These are phyloP conservation scores for Nasonovia ribisnigri DNA, from an alignment of 2,888 invertebrate genomes.

Conservation along the genomic window DNA sequence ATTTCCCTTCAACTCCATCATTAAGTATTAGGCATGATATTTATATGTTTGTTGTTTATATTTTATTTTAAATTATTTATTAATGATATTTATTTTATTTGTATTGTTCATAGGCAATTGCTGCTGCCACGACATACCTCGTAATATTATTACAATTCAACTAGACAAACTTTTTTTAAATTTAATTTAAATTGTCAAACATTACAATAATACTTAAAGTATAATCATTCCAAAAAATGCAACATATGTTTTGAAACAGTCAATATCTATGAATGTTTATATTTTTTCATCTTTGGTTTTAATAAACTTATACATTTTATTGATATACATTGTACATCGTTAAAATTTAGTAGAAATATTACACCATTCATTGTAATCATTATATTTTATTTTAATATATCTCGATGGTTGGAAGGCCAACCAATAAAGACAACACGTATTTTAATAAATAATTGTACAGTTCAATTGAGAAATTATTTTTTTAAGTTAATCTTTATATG, in stretches of 20 bases:
- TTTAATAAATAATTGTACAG: too few relatives aligned
- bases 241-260: background rate
- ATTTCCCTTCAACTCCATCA: background rate
- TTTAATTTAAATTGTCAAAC: background rate
- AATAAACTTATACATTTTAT: background rate
- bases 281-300: background rate
- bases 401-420: too few relatives aligned
- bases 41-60: background rate
- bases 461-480: too few relatives aligned
- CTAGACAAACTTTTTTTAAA: conserved; percentile 41
- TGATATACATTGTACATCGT: background rate
- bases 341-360: background rate
- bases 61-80: background rate
- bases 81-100: conserved; percentile 58
- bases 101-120: conserved; percentile 62
- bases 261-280: background rate
- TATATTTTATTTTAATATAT: background rate
- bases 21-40: background rate
- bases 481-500: too few relatives aligned
- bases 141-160: conserved; percentile 67
- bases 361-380: background rate
- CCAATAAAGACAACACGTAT: too few relatives aligned
- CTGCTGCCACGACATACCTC: conserved; percentile 66
- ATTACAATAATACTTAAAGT: background rate
- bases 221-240: background rate